Evolutionary conservation across 2,113 vertebrate genomes (phyloP).

Genomic region (Microcebus jonahi): DNA sequence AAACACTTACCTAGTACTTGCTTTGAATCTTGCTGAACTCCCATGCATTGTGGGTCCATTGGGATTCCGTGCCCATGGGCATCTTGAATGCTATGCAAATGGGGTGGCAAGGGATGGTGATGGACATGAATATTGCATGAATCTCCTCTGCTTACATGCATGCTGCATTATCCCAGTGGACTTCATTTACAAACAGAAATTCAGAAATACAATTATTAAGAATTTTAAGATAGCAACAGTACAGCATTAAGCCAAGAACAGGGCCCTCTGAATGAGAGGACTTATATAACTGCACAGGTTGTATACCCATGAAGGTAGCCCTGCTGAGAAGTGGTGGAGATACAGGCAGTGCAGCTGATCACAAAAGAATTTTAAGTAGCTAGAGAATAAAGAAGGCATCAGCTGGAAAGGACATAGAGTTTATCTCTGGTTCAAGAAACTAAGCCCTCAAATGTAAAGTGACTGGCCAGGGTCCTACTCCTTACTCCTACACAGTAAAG

Average conservation of each 20-base stretch:
- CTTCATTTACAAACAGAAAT: not conserved
- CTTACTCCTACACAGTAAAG: not conserved
- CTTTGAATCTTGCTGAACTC: not conserved
- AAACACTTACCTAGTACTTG: not conserved
- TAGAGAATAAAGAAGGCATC: not conserved
- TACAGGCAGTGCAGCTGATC: not conserved
- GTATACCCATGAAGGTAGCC: not conserved
- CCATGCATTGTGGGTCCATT: not conserved
- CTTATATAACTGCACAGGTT: too few relatives aligned
- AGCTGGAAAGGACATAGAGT: not conserved
- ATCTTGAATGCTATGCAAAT: not conserved
- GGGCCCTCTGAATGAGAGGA: not conserved
- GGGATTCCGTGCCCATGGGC: not conserved
- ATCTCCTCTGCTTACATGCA: not conserved
- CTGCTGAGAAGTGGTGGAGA: not conserved
- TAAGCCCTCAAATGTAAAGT: not conserved
- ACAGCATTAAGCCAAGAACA: not conserved
- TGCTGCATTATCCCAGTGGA: not conserved
- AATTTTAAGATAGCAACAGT: not conserved
- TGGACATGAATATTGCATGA: not conserved
- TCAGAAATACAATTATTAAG: not conserved
- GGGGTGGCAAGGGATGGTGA: not conserved
- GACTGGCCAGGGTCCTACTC: too few relatives aligned
- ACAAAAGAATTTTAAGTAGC: not conserved
- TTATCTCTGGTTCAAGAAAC: constrained; percentile 18